These are phyloP conservation scores for Rhynchophorus ferrugineus DNA, from an alignment of 1,140 invertebrate genomes.

Conservation along the genomic window DNA sequence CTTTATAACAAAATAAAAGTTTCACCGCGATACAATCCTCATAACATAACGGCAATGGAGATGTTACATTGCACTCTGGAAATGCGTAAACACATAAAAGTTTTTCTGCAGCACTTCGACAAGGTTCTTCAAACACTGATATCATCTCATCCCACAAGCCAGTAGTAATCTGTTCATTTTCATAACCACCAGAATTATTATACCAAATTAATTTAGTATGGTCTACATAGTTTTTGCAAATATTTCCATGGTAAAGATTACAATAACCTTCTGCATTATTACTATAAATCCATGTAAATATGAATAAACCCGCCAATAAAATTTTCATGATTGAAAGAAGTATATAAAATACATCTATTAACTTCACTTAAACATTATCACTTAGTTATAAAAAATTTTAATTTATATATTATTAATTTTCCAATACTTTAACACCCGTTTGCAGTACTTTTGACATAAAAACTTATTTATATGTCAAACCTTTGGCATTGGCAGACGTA, in stretches of 20 bases:
- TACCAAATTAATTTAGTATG: slow-evolving; percentile 73
- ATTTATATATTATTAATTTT: too few relatives aligned
- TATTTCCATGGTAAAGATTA: slow-evolving; percentile 78
- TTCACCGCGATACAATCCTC: slow-evolving; percentile 89
- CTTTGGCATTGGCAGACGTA: slow-evolving; percentile 1
- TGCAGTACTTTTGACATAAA: too few relatives aligned
- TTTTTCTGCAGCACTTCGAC: slow-evolving; percentile 71
- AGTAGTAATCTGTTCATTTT: slow-evolving; percentile 77
- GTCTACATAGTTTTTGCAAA: slow-evolving; percentile 74
- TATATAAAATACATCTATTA: neutral
- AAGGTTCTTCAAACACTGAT: slow-evolving; percentile 66
- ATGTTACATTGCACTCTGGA: slow-evolving; percentile 69
- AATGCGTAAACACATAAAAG: slow-evolving; percentile 87
- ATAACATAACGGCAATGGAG: slow-evolving; percentile 68
- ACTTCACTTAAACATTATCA: neutral
- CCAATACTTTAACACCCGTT: too few relatives aligned
- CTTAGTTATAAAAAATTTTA: too few relatives aligned
- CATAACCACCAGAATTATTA: slow-evolving; percentile 64
- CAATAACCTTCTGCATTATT: slow-evolving; percentile 56
- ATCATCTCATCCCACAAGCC: slow-evolving; percentile 82
- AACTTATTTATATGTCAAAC: neutral
- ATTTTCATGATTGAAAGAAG: slow-evolving; percentile 14
- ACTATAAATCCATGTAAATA: slow-evolving; percentile 3
- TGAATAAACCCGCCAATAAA: slow-evolving; percentile 2
- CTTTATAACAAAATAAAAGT: slow-evolving; percentile 84